Evolutionary conservation across 2,888 invertebrate species (phyloP).

Genomic region (Ferdinandea cuprea): DNA sequence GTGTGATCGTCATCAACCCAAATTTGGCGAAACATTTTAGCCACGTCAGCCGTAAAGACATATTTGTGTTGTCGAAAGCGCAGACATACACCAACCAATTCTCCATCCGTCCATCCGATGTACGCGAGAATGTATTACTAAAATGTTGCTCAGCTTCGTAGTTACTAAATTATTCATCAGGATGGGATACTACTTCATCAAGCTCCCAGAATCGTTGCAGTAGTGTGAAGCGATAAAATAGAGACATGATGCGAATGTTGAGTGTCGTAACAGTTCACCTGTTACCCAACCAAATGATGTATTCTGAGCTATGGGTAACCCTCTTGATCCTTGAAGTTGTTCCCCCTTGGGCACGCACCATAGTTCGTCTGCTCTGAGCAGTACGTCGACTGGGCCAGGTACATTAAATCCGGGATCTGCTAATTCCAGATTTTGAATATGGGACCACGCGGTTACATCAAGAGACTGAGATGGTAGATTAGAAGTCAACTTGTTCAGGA

Average conservation of each 20-base stretch:
- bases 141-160: constrained; percentile 59
- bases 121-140: constrained; percentile 33
- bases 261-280: constrained; percentile 1
- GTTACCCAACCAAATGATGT: constrained; percentile 66
- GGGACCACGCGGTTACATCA: not conserved
- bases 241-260: constrained; percentile 4
- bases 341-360: constrained; percentile 56
- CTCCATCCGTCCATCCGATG: too few species aligned
- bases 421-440: not conserved
- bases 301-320: constrained; percentile 32
- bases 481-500: not conserved
- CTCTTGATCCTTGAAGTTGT: constrained; percentile 10
- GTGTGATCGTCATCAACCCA: not conserved
- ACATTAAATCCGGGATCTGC: constrained; percentile 63
- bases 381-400: constrained; percentile 51
- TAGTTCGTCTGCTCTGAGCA: constrained; percentile 58
- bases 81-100: too few species aligned
- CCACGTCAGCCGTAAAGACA: not conserved
- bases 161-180: constrained; percentile 11
- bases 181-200: constrained; percentile 15
- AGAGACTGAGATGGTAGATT: not conserved
- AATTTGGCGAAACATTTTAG: constrained; percentile 21
- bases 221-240: constrained; percentile 23
- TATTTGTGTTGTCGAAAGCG: constrained; percentile 5
- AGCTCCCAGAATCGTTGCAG: constrained; percentile 49